Percentiles rank a stretch among this genome's conserved stretches.
These are phyloP conservation scores for Ceratitis capitata DNA, from an alignment of 1,140 invertebrate species.

Conservation along the genomic window DNA sequence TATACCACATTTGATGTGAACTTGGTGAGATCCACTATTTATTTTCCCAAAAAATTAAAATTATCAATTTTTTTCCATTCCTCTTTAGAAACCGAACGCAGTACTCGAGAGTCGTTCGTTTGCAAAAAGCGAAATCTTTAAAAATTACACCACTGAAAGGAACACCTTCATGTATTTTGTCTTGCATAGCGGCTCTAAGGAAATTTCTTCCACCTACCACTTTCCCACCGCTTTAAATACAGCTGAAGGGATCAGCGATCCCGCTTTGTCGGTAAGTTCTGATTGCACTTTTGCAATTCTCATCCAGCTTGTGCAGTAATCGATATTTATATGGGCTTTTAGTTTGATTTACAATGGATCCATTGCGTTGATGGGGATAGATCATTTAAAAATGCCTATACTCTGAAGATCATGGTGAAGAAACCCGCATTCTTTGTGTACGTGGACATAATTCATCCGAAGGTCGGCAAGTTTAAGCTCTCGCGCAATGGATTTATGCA, in stretches of 20 bases:
- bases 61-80: background rate
- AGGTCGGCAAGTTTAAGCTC: constrained; percentile 51
- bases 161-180: constrained; percentile 56
- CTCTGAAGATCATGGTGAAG: constrained; percentile 54
- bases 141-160: constrained; percentile 46
- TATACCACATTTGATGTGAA: constrained; percentile 49
- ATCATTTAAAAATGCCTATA: constrained; percentile 58
- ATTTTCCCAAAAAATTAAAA: background rate
- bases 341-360: constrained; percentile 52
- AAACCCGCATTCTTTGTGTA: constrained; percentile 60
- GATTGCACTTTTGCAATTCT: background rate
- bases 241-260: constrained; percentile 53
- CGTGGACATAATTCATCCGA: constrained; percentile 56
- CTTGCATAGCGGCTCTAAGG: constrained; percentile 44
- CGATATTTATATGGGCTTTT: too few relatives aligned
- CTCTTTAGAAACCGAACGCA: constrained; percentile 50
- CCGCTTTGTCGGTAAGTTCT: constrained; percentile 49
- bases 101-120: constrained; percentile 56
- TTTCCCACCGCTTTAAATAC: constrained; percentile 53
- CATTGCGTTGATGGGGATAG: constrained; percentile 45
- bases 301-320: too few relatives aligned
- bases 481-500: constrained; percentile 65
- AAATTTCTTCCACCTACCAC: constrained; percentile 53
- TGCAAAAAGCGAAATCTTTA: constrained; percentile 47
- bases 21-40: constrained; percentile 41